Percentiles rank a stretch among this genome's conserved stretches.
Conservation (phyloP, 2,888 invertebrate genomes). For the Archips xylosteana region DNA sequence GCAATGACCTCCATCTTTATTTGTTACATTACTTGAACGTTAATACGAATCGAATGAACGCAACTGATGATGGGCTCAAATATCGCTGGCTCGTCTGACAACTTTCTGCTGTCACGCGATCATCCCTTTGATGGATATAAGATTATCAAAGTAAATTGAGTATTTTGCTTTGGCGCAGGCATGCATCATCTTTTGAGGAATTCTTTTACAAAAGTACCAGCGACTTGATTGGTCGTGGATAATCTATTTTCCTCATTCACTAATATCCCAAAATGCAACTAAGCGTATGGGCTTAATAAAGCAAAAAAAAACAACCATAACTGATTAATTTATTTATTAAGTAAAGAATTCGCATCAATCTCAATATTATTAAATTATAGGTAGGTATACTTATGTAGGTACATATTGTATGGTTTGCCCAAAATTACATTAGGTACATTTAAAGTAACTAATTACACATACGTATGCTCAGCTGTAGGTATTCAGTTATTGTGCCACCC, state of each 20-base stretch:
- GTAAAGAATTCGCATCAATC: too few species aligned
- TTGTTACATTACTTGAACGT: conserved; percentile 80
- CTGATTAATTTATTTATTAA: too few species aligned
- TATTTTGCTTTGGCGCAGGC: not conserved
- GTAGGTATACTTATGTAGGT: too few species aligned
- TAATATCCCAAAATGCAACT: conserved; percentile 17
- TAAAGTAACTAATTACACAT: too few species aligned
- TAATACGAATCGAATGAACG: conserved; percentile 82
- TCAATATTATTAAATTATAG: too few species aligned
- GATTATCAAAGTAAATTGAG: not conserved
- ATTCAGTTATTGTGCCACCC: too few species aligned
- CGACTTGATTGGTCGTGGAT: not conserved
- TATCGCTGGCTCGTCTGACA: conserved; percentile 70
- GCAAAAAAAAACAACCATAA: too few species aligned
- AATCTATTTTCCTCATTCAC: not conserved
- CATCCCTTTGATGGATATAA: conserved; percentile 46
- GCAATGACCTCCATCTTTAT: conserved; percentile 79
- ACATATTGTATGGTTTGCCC: too few species aligned
- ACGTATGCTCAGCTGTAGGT: too few species aligned
- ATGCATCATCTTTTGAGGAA: not conserved
- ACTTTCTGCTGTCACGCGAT: conserved; percentile 76
- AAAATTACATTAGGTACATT: too few species aligned
- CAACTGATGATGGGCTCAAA: conserved; percentile 76
- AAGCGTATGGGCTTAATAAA: conserved; percentile 15
- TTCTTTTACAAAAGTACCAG: not conserved